Conservation (phyloP, 2,888 invertebrate genomes). For the Hedychridium roseum region DNA sequence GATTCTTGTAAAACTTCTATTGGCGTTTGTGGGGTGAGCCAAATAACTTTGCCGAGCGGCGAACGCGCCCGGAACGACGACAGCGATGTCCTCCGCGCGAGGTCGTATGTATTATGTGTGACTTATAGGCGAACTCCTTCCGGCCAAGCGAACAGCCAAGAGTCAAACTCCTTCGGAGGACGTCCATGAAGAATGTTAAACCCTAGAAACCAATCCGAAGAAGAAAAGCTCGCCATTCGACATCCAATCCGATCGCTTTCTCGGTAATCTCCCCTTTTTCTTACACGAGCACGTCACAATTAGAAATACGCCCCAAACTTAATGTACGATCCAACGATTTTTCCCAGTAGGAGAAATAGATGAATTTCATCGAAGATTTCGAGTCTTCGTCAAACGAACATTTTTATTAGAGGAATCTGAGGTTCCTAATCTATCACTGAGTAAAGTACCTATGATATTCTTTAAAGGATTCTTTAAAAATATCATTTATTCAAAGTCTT, state of each 20-base stretch:
- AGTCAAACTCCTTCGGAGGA: conserved; percentile 29
- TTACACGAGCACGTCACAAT: too few species aligned
- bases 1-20: conserved; percentile 41
- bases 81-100: conserved; percentile 7
- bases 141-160: conserved; percentile 32
- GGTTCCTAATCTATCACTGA: too few species aligned
- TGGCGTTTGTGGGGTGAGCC: conserved; percentile 26
- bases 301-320: too few species aligned
- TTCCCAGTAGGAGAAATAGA: too few species aligned
- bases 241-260: conserved; percentile 30
- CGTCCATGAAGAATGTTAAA: conserved; percentile 34
- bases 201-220: conserved; percentile 26
- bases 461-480: too few species aligned
- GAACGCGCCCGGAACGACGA: conserved; percentile 21
- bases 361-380: too few species aligned
- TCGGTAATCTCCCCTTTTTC: too few species aligned
- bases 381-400: too few species aligned
- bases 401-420: too few species aligned
- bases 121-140: conserved; percentile 27
- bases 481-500: too few species aligned
- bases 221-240: conserved; percentile 21
- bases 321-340: too few species aligned
- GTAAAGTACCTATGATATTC: too few species aligned
- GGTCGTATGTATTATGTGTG: conserved; percentile 17
- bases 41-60: conserved; percentile 41